These are phyloP conservation scores for Telmatherina bonti DNA, from an alignment of 2,797 vertebrate species.

Conservation along the genomic window DNA sequence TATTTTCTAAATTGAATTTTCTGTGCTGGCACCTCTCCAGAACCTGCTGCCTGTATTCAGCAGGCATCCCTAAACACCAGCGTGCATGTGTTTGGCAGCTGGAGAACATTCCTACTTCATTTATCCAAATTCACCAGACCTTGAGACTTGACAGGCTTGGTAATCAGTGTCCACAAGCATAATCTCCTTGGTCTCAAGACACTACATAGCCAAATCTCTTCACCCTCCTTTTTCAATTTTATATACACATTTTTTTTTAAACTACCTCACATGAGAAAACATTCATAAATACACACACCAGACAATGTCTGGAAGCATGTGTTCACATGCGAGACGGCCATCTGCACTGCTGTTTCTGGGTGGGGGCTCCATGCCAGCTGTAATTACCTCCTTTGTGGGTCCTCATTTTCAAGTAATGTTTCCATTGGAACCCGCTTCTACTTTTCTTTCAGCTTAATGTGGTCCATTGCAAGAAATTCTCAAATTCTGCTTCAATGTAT, in stretches of 20 bases:
- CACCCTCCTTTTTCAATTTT: slow-evolving; percentile 30
- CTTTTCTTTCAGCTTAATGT: slow-evolving; percentile 47
- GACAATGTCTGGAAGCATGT: slow-evolving; percentile 60
- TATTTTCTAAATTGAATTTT: slow-evolving; percentile 80
- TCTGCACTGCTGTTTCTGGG: slow-evolving; percentile 69
- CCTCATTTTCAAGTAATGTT: slow-evolving; percentile 67
- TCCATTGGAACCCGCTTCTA: slow-evolving; percentile 51
- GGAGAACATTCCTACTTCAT: slow-evolving; percentile 73
- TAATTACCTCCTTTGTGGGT: slow-evolving; percentile 72
- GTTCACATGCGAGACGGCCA: slow-evolving; percentile 71
- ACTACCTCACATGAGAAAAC: slow-evolving; percentile 48
- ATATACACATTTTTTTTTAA: slow-evolving; percentile 8
- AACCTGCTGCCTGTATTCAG: slow-evolving; percentile 74
- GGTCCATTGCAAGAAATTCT: slow-evolving; percentile 31
- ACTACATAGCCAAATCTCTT: slow-evolving; percentile 55
- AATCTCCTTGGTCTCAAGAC: slow-evolving; percentile 74
- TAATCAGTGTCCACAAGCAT: slow-evolving; percentile 79
- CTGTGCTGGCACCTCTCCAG: slow-evolving; percentile 64
- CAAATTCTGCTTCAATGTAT: slow-evolving; percentile 60
- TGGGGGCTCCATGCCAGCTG: slow-evolving; percentile 58
- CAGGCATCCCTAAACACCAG: slow-evolving; percentile 74
- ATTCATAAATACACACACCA: slow-evolving; percentile 49
- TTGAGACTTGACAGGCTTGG: slow-evolving; percentile 77
- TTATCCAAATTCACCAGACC: slow-evolving; percentile 78
- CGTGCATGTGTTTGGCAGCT: slow-evolving; percentile 74